phyloP scores from a whole-genome alignment of 2,113 vertebrate species.

The Zosterops japonicus region DNA sequence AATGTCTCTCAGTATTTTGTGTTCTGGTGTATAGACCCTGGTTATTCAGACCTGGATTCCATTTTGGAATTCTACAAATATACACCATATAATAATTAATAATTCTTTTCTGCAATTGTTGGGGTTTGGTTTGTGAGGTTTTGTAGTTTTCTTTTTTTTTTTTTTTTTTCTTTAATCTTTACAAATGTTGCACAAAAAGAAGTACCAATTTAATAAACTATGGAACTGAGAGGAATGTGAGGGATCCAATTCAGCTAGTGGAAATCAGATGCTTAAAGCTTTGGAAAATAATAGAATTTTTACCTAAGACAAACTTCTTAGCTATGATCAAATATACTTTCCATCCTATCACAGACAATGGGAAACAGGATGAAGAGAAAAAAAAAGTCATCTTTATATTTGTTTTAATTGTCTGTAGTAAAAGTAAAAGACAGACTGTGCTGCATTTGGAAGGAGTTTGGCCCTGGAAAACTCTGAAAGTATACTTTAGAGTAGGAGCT shows the following conservation, averaged over 20 bases:
- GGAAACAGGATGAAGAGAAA: not conserved
- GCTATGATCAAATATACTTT: not conserved
- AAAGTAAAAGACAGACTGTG: not conserved
- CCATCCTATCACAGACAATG: not conserved
- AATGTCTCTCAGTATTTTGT: not conserved
- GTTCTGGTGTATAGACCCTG: not conserved
- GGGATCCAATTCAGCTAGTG: not conserved
- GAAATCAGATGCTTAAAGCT: not conserved
- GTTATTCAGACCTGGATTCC: not conserved
- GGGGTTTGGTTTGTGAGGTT: accelerated
- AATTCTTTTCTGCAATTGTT: not conserved
- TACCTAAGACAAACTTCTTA: not conserved
- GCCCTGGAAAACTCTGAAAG: not conserved
- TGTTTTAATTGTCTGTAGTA: not conserved
- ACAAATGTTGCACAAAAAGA: not conserved
- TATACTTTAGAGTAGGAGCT: not conserved
- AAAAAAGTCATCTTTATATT: not conserved
- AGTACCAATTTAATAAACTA: not conserved
- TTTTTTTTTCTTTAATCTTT: not conserved
- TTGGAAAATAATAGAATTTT: not conserved
- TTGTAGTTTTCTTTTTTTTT: too few species aligned
- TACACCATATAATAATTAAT: not conserved
- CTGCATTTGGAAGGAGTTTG: not conserved
- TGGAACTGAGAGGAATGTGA: not conserved
- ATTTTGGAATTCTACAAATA: not conserved